Evolutionary conservation across 2,113 vertebrate genomes (phyloP), one percentile per base, ranked within the genome.

Genomic region (Microcebus griseorufus): DNA sequence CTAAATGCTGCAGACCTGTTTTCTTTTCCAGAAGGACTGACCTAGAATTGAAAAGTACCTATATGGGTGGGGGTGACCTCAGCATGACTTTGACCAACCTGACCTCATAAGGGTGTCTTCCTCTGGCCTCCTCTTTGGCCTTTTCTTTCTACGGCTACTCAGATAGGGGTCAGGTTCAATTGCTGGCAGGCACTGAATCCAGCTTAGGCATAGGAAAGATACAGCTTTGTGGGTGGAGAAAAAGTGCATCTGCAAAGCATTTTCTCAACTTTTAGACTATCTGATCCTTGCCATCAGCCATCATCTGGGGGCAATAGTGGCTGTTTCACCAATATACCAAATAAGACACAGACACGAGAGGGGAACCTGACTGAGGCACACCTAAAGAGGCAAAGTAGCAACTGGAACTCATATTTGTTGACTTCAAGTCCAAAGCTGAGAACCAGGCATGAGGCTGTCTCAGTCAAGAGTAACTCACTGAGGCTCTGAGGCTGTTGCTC

Each of bases 381-480:
- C 32, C 37, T 11, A 55, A 83, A 70, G 80, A 79, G 85, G 55
- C 27, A 90, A 39, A 93, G 48, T 32, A 96, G 22, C 9, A 75
- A 91, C 23, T 67, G 48, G 51, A 96, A 93, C 55, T 95, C 55
- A 42, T 90, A 51, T 79, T 90, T 79, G 8, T 67, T 83, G n/a
- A 96, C 72, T 12, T 93, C 42, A 72, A 55, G 45, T 92, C 22
- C 60, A 93, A 95, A 95, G 72, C 25, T 95, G 34, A 90, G 32
- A 95, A 93, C 84, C n/a, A 29, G 34, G 51, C 64, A 92, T 42
- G 18, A 80, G 48, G 42, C 37, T 96, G 25, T 89, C 70, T 93
- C 23, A 90, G 34, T 93, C n/a, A 96, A 80, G 20, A 69, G 29
- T 25, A 89, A 80, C 22, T 3, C 34, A 53, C 34, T 34, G 23